Evolutionary conservation across 2,113 vertebrate genomes (phyloP), one percentile per base, ranked within the genome.

Genomic region (Prochilodus magdalenae): DNA sequence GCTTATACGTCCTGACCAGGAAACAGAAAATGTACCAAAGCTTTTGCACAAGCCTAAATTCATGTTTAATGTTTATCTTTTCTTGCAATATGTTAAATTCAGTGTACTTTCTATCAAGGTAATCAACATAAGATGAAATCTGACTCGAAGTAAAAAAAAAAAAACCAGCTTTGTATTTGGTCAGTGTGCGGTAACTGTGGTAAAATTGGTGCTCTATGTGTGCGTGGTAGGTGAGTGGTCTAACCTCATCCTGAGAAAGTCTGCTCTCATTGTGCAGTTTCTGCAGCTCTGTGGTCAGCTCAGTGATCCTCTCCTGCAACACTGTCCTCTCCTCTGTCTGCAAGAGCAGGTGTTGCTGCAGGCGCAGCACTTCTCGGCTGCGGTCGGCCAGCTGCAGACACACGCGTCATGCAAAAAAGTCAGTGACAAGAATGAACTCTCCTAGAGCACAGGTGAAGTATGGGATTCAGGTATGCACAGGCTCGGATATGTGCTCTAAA

Each of bases 231-330:
- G 26, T 66, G 44, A 24, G 26, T 20, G 12, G 44, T 75, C 79
- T 55, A 47, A 86, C 86, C 85, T 87, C 76, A 22, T 88, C 86
- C 63, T 82, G 72, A 14, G 79, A 69, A 70, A 77, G 67, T 7
- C 62, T 65, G 27, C 72, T 83, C 29, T 77, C 53, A 53, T 36
- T 80, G 73, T 90, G 91, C 26, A 92, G 87, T 75, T 89, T 89
- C 65, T 87, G 91, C 77, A 94, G 88, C 79, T 95, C 89, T 73
- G 3, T 20, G 5, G 77, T 89, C 78, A 94, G 88, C 78, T 88
- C 88, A 57, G 82, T 85, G 78, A 84, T 75, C 47, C 88, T 82
- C 5, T 90, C 90, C 79, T 93, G 78, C 0, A 87, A 89, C 59
- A 81, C 83, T 0, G 81, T 15, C n/a, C 79, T 83, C 71, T 92